These are phyloP conservation scores for Channallabes apus DNA, from an alignment of 2,797 vertebrate genomes.

Conservation along the genomic window DNA sequence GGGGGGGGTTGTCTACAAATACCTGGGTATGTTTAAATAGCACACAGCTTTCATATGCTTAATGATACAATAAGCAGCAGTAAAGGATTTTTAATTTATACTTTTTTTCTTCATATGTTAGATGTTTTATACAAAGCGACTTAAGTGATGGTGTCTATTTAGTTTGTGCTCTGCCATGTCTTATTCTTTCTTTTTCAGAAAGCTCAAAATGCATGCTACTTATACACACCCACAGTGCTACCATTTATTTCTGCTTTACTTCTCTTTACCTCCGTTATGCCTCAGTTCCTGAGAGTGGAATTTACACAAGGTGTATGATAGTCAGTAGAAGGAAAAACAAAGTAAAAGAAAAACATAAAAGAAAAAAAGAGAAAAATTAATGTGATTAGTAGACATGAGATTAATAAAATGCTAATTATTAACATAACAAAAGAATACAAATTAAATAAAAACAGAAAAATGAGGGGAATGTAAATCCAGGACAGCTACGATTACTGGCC, in stretches of 20 bases:
- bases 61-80: neutral
- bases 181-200: neutral
- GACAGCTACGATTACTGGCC: neutral
- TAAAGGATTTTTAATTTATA: neutral
- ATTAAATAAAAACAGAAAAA: neutral
- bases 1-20: neutral
- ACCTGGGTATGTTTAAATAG: neutral
- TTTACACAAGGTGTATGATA: conserved; percentile 30
- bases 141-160: too few relatives aligned
- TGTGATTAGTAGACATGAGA: neutral
- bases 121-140: neutral
- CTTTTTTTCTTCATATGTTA: neutral
- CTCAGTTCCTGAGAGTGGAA: conserved; percentile 47
- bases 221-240: conserved; percentile 21
- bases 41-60: neutral
- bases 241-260: neutral
- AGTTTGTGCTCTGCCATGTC: neutral
- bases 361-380: neutral
- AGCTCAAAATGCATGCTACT: neutral
- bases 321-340: conserved; percentile 12
- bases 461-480: neutral
- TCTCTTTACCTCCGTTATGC: conserved; percentile 45
- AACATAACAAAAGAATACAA: neutral
- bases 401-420: neutral
- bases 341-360: neutral